Percentiles rank a stretch among this genome's conserved stretches.
Evolutionary conservation across 2,888 invertebrate species (phyloP).

Genomic region (Mythimna pallens): DNA sequence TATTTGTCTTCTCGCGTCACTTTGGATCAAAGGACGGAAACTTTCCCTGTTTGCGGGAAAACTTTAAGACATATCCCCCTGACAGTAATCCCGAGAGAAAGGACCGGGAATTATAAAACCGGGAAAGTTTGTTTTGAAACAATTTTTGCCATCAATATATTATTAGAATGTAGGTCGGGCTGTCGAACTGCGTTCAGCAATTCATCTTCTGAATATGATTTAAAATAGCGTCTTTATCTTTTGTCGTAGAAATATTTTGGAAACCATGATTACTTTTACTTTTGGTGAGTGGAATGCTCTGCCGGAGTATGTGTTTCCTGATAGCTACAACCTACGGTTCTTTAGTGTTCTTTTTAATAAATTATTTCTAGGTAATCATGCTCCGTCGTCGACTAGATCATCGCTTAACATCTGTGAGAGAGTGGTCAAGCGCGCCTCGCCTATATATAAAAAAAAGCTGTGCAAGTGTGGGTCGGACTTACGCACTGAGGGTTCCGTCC

Average conservation of each 20-base stretch:
- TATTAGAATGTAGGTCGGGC: slow-evolving; percentile 25
- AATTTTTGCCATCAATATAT: slow-evolving; percentile 32
- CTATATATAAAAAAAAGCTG: too few species aligned
- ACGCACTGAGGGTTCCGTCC: too few species aligned
- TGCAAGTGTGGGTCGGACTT: too few species aligned
- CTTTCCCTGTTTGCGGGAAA: slow-evolving; percentile 59
- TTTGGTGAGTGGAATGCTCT: too few species aligned
- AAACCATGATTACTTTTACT: neutral
- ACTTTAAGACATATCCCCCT: slow-evolving; percentile 51
- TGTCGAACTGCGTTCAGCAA: slow-evolving; percentile 30
- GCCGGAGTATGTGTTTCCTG: too few species aligned
- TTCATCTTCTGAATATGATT: slow-evolving; percentile 30
- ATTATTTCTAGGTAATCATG: too few species aligned
- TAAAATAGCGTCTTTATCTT: neutral
- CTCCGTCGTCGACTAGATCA: too few species aligned
- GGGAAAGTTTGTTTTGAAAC: slow-evolving; percentile 37
- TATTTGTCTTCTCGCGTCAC: slow-evolving; percentile 63
- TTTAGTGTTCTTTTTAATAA: too few species aligned
- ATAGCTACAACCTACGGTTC: too few species aligned
- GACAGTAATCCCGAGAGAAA: slow-evolving; percentile 63
- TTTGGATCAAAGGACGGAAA: slow-evolving; percentile 54
- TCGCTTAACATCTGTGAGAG: too few species aligned
- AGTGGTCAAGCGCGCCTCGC: too few species aligned
- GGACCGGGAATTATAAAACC: slow-evolving; percentile 60
- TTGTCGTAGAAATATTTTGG: neutral